phyloP scores from a whole-genome alignment of 2,888 invertebrate genomes.

The Lithophane socia region DNA sequence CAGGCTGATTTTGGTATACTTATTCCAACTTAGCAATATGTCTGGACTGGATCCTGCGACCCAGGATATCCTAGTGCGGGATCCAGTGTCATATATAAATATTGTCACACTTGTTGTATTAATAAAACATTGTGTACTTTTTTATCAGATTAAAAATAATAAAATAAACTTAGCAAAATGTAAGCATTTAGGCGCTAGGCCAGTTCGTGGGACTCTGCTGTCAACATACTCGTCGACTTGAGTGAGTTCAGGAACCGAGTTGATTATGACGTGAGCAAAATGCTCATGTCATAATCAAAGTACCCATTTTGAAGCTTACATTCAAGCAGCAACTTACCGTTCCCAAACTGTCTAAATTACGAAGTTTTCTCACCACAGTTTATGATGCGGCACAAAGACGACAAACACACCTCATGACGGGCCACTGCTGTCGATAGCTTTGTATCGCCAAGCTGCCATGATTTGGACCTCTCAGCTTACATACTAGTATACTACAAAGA shows the following conservation, averaged over 20 bases:
- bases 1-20: not conserved
- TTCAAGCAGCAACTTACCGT: not conserved
- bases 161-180: not conserved
- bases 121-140: too few relatives aligned
- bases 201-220: not conserved
- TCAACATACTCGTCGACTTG: not conserved
- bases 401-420: not conserved
- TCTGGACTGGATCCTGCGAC: too few relatives aligned
- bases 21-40: not conserved
- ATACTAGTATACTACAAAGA: too few relatives aligned
- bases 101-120: too few relatives aligned
- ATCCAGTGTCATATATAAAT: too few relatives aligned
- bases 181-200: not conserved
- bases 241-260: not conserved
- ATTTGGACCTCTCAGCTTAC: not conserved
- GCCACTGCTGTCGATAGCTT: not conserved
- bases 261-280: not conserved
- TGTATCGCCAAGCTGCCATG: not conserved
- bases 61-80: too few relatives aligned
- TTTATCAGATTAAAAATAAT: too few relatives aligned
- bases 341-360: not conserved
- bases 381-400: not conserved
- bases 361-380: not conserved
- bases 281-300: not conserved
- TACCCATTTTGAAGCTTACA: not conserved